These are phyloP conservation scores for Mus spretus DNA, from an alignment of 2,797 vertebrate genomes.

Conservation along the genomic window DNA sequence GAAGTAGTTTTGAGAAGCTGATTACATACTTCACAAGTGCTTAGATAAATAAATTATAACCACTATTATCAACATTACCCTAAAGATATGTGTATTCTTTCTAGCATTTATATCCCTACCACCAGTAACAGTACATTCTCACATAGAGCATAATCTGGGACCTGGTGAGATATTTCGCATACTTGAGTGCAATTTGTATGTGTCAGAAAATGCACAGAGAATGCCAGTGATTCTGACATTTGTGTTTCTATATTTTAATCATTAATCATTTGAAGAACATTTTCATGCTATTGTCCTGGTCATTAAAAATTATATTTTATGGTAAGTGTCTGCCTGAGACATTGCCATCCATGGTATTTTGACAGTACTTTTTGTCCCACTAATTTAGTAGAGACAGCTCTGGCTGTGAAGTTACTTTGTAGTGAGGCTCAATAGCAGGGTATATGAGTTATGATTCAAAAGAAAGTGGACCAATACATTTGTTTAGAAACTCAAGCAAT, in stretches of 20 bases:
- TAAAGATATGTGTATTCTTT: neutral
- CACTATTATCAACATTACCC: conserved; percentile 25
- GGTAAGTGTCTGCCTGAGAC: neutral
- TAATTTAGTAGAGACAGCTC: neutral
- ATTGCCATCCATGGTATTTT: conserved; percentile 25
- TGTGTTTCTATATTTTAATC: neutral
- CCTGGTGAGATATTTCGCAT: neutral
- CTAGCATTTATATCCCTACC: neutral
- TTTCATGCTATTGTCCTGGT: conserved; percentile 12
- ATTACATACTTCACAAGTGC: neutral
- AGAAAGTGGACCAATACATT: neutral
- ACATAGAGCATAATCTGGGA: neutral
- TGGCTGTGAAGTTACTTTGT: conserved; percentile 54
- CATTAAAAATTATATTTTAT: conserved; percentile 20
- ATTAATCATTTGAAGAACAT: neutral
- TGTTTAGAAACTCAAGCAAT: neutral
- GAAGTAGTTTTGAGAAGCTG: neutral
- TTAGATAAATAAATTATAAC: conserved; percentile 49
- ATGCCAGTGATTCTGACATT: neutral
- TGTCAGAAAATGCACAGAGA: neutral
- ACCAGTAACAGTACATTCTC: neutral
- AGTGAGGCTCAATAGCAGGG: conserved; percentile 20
- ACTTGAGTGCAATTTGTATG: neutral
- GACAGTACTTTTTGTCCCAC: neutral
- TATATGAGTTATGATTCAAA: conserved; percentile 17